Evolutionary conservation across 2,888 invertebrate species (phyloP).

Genomic region (Aporophyla lueneburgensis): DNA sequence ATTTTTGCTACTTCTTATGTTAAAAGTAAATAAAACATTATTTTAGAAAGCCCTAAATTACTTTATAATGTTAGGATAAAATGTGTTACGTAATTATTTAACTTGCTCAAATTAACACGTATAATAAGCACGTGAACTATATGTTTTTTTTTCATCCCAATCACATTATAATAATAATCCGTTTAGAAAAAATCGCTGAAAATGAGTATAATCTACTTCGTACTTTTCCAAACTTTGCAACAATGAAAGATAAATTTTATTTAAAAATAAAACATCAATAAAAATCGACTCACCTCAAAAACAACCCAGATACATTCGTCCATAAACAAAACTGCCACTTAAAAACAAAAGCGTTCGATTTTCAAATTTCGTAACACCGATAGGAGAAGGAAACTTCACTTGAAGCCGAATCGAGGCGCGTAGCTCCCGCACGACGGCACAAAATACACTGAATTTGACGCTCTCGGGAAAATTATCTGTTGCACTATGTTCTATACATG

Average conservation of each 20-base stretch:
- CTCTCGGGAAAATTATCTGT: conserved; percentile 77
- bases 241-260: not conserved
- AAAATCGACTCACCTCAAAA: conserved; percentile 70
- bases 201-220: not conserved
- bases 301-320: conserved; percentile 66
- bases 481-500: conserved; percentile 80
- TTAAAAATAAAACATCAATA: not conserved
- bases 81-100: conserved; percentile 29
- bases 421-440: conserved; percentile 70
- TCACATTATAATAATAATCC: not conserved
- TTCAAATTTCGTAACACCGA: conserved; percentile 73
- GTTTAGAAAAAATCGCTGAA: not conserved
- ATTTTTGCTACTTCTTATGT: not conserved
- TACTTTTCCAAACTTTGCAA: not conserved
- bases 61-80: not conserved
- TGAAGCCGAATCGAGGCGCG: conserved; percentile 67
- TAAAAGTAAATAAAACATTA: not conserved
- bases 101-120: not conserved
- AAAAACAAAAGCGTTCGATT: conserved; percentile 71
- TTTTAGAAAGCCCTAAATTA: not conserved
- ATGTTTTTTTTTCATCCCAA: not conserved
- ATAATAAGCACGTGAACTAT: not conserved
- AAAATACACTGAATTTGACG: conserved; percentile 78
- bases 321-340: conserved; percentile 75
- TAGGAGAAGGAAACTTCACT: conserved; percentile 75